Base-by-base conservation (phyloP, 1,140 invertebrate genomes). In the Panulirus ornatus region DNA sequence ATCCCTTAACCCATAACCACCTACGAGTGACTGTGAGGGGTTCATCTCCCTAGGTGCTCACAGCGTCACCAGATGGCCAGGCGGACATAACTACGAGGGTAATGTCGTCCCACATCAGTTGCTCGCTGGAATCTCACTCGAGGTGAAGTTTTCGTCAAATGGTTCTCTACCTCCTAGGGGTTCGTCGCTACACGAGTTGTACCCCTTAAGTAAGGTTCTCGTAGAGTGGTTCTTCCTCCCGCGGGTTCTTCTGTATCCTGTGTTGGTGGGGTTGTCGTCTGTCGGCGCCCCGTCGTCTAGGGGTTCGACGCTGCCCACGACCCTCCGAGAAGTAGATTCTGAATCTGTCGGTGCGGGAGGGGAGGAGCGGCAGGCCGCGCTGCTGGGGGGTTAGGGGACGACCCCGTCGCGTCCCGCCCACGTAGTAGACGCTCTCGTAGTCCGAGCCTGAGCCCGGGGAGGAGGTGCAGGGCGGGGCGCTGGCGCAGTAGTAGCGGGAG, bases 361-460 rank as follows among this genome's bases (percentile, higher is more conserved):
- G 88, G 19, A 89, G 66, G 42, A 70, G 88, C 11, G 88, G 88
- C 8, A 89, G 88, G 2, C 88, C 88, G 8, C 88, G 40, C 81
- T 89, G 42, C 47, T 89, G 88, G 6, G 88, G 88, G 38, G 88
- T 89, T 9, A 36, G 47, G 44, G 88, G 88, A 42, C 88, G 79
- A 22, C 81, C 88, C 5, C 88, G 66, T n/a, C 79, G 63, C 19
- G 71, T 73, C 14, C 88, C 88, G 1, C 88, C 88, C 47, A 89
- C 88, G 79, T 89, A 89, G 71, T 89, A 89, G n/a, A 89, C 88
- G 38, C 79, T 89, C 78, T 89, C 88, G 47, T 82, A 89, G 51
- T 89, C 88, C 2, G 81, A 83, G 30, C 71, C n/a, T 19, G 51
- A 44, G 30, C 71, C 79, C 9, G 79, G 88, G 47, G 70, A 81